Evolutionary conservation across 2,888 invertebrate genomes (phyloP), one percentile per base, ranked within the genome.

Genomic region (Cyclophora albipunctata): DNA sequence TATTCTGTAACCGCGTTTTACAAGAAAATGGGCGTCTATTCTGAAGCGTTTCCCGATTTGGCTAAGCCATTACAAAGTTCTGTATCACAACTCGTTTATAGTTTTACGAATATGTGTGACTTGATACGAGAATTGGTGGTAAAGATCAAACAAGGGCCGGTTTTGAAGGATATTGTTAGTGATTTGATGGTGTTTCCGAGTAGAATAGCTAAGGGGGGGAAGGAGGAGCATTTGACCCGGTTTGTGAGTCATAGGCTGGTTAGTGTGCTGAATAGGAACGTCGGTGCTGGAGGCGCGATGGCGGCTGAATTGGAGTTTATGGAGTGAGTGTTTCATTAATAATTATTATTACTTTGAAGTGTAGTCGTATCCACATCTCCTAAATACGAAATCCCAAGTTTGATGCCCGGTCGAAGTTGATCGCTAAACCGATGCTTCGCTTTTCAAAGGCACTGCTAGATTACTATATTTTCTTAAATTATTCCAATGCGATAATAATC

Each of bases 11-110:
- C 88, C 49, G 86, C 84, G 40, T 92, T 93, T 67, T 84, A 89
- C 43, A 85, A 84, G 46, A 90, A 90, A 65, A 70, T 93, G 34
- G 86, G 67, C 3, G 77, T 75, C 0, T 94, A 91, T 69, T 81
- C 90, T 0, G 84, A 91, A 3, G 91, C 91, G n/a, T 96, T 95
- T 70, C 93, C 94, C 0, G 97, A 97, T 73, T 84, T 97, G 48
- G 90, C 93, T 0, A 90, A 92, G 53, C 95, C 96, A 0, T 79
- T 96, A 20, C 84, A 93, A 46, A 87, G 91, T 50, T 93, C 93
- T 0, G 72, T 95, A 4, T 89, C 91, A 0, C 93, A 94, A 80
- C 89, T 95, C 53, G 80, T 90, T 2, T 91, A 91, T 58, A 93
- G 94, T 2, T 79, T 93, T 34, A 90, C 89, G 43, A 73, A 90